These are phyloP conservation scores for Alligator mississippiensis DNA, from an alignment of 2,113 vertebrate species.

Conservation along the genomic window DNA sequence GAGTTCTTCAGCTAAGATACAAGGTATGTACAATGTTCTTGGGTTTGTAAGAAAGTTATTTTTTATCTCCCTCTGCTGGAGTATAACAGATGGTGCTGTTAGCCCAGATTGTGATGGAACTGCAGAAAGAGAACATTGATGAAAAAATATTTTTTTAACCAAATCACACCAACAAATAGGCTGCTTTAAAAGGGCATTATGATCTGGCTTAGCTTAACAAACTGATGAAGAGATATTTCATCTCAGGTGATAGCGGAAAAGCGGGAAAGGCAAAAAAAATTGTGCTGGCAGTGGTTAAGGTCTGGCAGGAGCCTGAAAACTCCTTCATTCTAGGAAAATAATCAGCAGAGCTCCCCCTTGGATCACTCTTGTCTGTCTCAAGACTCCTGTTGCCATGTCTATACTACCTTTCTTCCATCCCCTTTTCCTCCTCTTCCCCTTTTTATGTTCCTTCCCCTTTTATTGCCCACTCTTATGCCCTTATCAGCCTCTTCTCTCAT, in stretches of 20 bases:
- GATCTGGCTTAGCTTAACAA: background rate
- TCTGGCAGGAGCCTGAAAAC: background rate
- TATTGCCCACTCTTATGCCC: background rate
- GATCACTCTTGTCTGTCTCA: background rate
- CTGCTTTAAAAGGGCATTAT: background rate
- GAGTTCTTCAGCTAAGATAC: background rate
- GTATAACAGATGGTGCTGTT: background rate
- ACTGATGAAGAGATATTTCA: rapidly evolving
- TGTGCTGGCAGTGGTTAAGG: background rate
- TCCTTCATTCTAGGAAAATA: background rate
- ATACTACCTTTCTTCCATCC: background rate
- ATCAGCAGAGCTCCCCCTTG: background rate
- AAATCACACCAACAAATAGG: background rate
- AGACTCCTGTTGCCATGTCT: background rate
- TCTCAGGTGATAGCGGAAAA: background rate
- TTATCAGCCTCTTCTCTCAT: background rate
- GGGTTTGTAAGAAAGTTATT: background rate
- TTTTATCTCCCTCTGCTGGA: constrained; percentile 62
- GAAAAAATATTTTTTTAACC: background rate
- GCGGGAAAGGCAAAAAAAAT: background rate
- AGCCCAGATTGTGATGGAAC: background rate
- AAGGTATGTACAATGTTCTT: background rate
- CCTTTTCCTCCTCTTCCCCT: background rate
- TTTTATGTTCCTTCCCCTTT: rapidly evolving
- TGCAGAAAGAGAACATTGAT: too few species aligned